Base-by-base conservation (phyloP, 1,140 invertebrate genomes). In the Drosophila kikkawai region DNA sequence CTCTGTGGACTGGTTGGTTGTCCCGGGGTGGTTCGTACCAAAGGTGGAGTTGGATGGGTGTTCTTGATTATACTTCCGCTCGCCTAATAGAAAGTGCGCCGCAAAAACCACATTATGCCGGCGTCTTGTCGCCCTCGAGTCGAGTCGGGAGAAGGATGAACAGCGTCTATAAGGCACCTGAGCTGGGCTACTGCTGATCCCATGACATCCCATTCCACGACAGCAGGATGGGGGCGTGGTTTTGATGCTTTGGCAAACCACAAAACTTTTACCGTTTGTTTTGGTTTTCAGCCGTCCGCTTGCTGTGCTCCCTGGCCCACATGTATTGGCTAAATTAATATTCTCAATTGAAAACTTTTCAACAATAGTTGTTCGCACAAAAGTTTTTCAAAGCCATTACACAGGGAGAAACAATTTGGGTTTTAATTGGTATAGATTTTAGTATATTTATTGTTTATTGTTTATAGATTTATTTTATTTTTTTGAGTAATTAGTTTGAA, bases 271-370 rank as follows among this genome's bases (percentile, higher is more conserved):
- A 90, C 66, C 81, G 70, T 79, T 87, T 84, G 73, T 80, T 84
- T 87, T 66, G 68, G 65, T 75, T 84, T 84, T 60, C 19, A 22
- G 26, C 8, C 26, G 15, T 4, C 8, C 15, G 15, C 15, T 2
- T 2, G 26, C 26, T n/a, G 68, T n/a, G 68, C 69, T 64, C 63
- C 74, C 60, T 80, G 55, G 68, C 82, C 85, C 82, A 91, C 79
- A 85, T 90, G 82, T 90, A 90, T 90, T 91, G 85, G 84, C 86
- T 86, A 91, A 90, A 90, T 90, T 90, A 90, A 90, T 90, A 91
- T 91, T 90, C 85, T 88, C 85, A 84, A 88, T 88, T 88, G 81
- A 81, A 88, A 88, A 88, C 78, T 88, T 88, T 88, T 81, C 73
- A 88, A 88, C 85, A 88, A 88, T 88, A 90, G 85, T 90, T 88